phyloP scores from a whole-genome alignment of 2,113 vertebrate species.

The Struthidea cinerea region DNA sequence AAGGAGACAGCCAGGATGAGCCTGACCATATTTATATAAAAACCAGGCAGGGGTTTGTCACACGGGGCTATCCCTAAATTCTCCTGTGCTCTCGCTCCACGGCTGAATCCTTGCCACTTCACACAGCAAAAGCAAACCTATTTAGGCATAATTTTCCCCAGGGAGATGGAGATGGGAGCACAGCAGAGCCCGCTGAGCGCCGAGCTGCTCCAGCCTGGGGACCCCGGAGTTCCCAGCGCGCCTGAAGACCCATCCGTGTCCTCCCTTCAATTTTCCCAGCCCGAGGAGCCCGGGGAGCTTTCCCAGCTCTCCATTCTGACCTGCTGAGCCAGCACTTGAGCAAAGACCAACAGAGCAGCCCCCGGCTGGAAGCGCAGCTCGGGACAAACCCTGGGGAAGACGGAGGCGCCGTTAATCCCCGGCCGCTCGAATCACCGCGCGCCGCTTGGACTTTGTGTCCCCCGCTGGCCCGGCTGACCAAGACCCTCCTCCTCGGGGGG shows the following conservation, averaged over 20 bases:
- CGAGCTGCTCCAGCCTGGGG: not conserved
- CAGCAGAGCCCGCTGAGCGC: not conserved
- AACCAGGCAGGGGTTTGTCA: not conserved
- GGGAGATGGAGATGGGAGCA: not conserved
- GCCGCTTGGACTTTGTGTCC: not conserved
- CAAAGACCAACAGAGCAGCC: not conserved
- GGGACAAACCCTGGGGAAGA: not conserved
- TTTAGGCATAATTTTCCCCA: not conserved
- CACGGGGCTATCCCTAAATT: not conserved
- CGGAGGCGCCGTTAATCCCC: not conserved
- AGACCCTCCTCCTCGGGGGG: not conserved
- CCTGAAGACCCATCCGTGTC: not conserved
- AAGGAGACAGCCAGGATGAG: not conserved
- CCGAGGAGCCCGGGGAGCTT: not conserved
- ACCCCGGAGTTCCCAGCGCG: rapidly evolving
- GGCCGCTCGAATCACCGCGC: not conserved
- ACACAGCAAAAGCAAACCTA: not conserved
- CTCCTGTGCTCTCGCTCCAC: not conserved
- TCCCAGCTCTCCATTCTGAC: not conserved
- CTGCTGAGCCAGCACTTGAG: not conserved
- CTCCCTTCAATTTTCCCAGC: not conserved
- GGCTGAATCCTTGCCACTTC: not conserved
- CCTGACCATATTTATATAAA: not conserved
- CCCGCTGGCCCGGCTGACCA: not conserved
- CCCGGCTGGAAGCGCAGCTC: not conserved